Evolutionary conservation across 2,113 vertebrate species (phyloP), one percentile per base, ranked within the genome.

Genomic region (Gymnarchus niloticus): DNA sequence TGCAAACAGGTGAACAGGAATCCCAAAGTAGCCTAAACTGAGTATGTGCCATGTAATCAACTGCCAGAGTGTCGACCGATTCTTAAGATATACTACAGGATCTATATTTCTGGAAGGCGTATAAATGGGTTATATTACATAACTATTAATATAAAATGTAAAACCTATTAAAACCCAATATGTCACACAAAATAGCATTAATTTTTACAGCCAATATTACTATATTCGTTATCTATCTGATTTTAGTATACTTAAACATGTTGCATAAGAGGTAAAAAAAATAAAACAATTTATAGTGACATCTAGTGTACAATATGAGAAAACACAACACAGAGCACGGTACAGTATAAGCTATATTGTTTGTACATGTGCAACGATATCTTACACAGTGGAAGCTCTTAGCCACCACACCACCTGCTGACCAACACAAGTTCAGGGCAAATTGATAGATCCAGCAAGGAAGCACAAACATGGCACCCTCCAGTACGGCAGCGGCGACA

Each of bases 201-300:
- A 77, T 76, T 56, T 44, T 69, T 41, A 65, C 48, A 33, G 49
- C 61, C 49, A 7, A 12, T 2, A 77, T 73, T 73, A 51, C 51
- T 76, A 84, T 69, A 69, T 10, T 51, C n/a, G 48, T 73, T 52
- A 84, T 23, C 46, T 73, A 37, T 51, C 48, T 10, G 48, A 25
- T 69, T 84, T 65, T 65, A 65, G 33, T 25, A 81, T 49, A 44
- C 46, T 51, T n/a, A 28, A 37, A 81, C 3, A 28, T 52, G 57
- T 51, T 84, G 48, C 21, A 9, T 14, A 14, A 10, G 28, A 61
- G 19, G 6, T 8, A 21, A 19, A 41, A 37, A 52, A 48, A 17
- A 84, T 76, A 76, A 8, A 73, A 21, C 21, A 6, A 84, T 52
- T n/a, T 69, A 76, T 54, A 76, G 57, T 84, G 83, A 65, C 83